These are phyloP conservation scores for Galaxea fascicularis DNA, from an alignment of 92 coral and sea anemone species.

Conservation along the genomic window DNA sequence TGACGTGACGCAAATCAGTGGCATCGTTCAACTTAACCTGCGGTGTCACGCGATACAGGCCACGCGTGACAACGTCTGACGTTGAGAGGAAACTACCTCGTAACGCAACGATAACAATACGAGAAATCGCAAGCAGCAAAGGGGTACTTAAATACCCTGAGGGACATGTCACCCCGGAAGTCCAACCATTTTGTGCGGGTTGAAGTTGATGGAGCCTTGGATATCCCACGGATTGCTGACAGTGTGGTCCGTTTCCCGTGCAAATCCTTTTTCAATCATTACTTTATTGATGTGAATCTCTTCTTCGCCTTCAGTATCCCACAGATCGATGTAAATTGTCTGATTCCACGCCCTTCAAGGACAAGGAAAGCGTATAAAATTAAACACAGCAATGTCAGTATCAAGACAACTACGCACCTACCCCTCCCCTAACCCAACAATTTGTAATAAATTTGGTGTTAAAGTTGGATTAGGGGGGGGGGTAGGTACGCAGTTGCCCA, in stretches of 20 bases:
- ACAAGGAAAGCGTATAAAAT: neutral
- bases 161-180: conserved; percentile 51
- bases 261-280: conserved; percentile 81
- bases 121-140: neutral
- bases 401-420: too few species aligned
- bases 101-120: conserved; percentile 4
- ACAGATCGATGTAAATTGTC: conserved; percentile 83
- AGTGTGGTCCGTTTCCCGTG: conserved; percentile 56
- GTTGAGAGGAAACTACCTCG: neutral
- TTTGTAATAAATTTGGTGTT: too few species aligned
- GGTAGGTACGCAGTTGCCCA: too few species aligned
- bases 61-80: neutral
- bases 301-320: conserved; percentile 69
- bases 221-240: conserved; percentile 61
- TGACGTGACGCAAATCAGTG: too few species aligned
- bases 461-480: too few species aligned
- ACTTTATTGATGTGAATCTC: conserved; percentile 81
- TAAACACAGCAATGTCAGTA: too few species aligned
- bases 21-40: too few species aligned
- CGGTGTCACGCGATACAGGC: neutral
- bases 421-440: too few species aligned
- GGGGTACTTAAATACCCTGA: too few species aligned
- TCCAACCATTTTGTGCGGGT: conserved; percentile 38
- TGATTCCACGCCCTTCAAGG: conserved; percentile 73
- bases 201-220: conserved; percentile 21